These are phyloP conservation scores for Panonychus citri DNA, from an alignment of 1,140 invertebrate genomes.

Conservation along the genomic window DNA sequence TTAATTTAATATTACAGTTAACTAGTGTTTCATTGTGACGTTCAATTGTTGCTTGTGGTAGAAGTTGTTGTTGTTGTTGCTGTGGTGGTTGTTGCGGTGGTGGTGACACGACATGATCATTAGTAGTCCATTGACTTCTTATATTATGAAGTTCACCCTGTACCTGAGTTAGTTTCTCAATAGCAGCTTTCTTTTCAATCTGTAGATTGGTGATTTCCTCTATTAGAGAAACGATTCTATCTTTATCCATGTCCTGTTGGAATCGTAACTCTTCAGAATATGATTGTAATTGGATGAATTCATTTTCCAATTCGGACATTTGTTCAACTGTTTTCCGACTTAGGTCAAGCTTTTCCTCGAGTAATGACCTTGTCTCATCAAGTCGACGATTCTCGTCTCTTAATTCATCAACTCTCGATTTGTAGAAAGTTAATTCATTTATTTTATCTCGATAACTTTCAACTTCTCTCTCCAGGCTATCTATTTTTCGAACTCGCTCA, in stretches of 20 bases:
- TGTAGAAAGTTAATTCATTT: conserved; percentile 76
- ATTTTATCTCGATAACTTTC: conserved; percentile 65
- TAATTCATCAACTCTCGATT: conserved; percentile 42
- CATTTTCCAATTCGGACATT: conserved; percentile 55
- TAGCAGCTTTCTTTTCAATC: conserved; percentile 39
- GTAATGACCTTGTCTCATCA: conserved; percentile 50
- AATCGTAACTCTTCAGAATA: conserved; percentile 57
- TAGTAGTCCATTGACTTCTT: background rate
- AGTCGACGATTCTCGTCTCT: conserved; percentile 29
- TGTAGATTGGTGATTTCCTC: conserved; percentile 75
- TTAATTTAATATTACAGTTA: no score
- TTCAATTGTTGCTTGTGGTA: no score
- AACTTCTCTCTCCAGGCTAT: conserved; percentile 61
- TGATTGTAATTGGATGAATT: conserved; percentile 59
- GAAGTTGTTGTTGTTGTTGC: background rate
- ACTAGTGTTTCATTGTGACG: no score
- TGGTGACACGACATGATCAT: no score
- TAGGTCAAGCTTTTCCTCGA: conserved; percentile 56
- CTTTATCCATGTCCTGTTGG: conserved; percentile 44
- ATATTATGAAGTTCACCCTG: conserved; percentile 13
- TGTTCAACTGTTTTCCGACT: conserved; percentile 58
- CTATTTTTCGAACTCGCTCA: conserved; percentile 57
- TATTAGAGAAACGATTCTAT: conserved; percentile 59
- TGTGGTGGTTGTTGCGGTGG: background rate
- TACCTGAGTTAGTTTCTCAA: conserved; percentile 15